phyloP scores from a whole-genome alignment of 2,113 vertebrate genomes.

The Pomatorhinus ruficollis region DNA sequence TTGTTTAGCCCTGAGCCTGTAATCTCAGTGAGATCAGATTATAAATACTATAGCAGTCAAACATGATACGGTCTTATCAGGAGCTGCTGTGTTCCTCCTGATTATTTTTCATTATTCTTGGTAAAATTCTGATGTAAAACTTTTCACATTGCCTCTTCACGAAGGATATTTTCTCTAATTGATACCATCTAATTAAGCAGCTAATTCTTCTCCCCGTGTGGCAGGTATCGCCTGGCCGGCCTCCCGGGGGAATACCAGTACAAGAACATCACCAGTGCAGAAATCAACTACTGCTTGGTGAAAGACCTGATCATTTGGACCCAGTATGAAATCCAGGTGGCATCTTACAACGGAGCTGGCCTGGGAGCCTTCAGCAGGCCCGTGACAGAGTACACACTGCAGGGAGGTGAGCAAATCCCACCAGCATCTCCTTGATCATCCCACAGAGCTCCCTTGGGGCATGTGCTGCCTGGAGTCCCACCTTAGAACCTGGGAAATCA shows the following conservation, averaged over 20 bases:
- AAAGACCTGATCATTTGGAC: conserved; percentile 97
- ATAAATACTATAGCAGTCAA: neutral
- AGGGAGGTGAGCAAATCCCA: conserved; percentile 85
- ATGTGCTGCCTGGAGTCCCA: neutral
- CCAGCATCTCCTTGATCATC: accelerated
- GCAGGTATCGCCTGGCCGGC: conserved; percentile 92
- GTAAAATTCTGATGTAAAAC: neutral
- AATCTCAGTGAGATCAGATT: conserved; percentile 5
- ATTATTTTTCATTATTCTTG: neutral
- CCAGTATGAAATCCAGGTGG: conserved; percentile 97
- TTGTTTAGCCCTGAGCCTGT: conserved; percentile 5
- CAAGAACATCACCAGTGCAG: conserved; percentile 92
- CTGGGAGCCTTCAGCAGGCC: conserved; percentile 90
- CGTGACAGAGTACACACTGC: conserved; percentile 90
- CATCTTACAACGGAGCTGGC: conserved; percentile 91
- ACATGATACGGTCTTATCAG: neutral
- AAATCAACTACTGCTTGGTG: conserved; percentile 94
- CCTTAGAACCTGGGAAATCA: neutral
- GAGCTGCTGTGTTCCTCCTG: neutral
- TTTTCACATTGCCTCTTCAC: neutral
- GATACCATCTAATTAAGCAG: neutral
- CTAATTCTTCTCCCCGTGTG: neutral
- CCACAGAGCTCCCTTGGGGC: neutral
- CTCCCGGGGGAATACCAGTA: conserved; percentile 92
- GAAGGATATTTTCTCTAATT: neutral